Conservation (phyloP, 2,888 invertebrate species). For the Electrophaes corylata region DNA sequence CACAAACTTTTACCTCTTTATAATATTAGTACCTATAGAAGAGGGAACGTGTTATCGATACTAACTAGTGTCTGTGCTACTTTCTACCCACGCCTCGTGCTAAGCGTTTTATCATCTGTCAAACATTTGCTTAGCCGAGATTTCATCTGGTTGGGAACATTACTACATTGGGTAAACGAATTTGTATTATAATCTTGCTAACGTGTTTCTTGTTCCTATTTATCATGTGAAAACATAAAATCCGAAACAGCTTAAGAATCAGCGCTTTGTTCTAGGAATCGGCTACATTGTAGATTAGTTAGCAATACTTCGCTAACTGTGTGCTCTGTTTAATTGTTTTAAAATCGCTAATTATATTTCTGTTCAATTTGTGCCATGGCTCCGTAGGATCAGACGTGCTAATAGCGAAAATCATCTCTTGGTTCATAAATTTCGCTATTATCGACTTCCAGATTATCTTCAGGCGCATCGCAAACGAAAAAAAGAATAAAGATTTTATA, state of each 20-base stretch:
- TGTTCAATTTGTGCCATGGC: conserved; percentile 55
- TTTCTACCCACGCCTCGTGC: conserved; percentile 56
- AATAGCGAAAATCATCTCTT: conserved; percentile 55
- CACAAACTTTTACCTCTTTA: too few relatives aligned
- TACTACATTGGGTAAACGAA: conserved; percentile 48
- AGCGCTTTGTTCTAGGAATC: conserved; percentile 25
- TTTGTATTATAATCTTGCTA: conserved; percentile 42
- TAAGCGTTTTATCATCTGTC: conserved; percentile 64
- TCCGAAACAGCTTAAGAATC: conserved; percentile 16
- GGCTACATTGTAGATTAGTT: conserved; percentile 49
- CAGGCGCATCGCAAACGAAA: neutral
- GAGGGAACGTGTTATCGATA: conserved; percentile 58
- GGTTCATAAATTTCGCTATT: too few relatives aligned
- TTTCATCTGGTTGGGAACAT: conserved; percentile 54
- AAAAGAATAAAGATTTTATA: too few relatives aligned
- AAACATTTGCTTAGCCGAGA: conserved; percentile 75
- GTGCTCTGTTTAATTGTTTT: conserved; percentile 67
- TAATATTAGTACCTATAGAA: too few relatives aligned
- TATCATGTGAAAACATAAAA: conserved; percentile 11
- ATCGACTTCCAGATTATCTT: conserved; percentile 2
- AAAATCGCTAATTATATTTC: conserved; percentile 67
- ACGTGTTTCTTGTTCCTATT: conserved; percentile 39
- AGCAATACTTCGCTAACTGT: conserved; percentile 65
- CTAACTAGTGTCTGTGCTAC: conserved; percentile 57
- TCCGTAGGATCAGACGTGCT: conserved; percentile 51